Conservation (phyloP, 2,888 invertebrate genomes). For the Volucella bombylans region DNA sequence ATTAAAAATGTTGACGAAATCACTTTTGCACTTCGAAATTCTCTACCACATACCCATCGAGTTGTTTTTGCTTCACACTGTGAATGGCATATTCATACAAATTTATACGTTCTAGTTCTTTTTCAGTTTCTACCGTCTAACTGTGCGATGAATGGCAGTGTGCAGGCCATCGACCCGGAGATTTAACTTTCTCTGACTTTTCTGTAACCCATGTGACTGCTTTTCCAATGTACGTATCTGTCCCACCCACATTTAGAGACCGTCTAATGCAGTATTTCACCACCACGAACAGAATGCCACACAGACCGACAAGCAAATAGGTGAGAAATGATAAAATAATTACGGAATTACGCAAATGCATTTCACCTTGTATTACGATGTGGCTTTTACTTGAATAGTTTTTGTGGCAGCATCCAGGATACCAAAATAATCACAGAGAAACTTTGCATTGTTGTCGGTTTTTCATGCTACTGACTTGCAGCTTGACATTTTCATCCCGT, state of each 20-base stretch:
- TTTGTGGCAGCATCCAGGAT: constrained; percentile 63
- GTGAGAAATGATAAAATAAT: constrained; percentile 72
- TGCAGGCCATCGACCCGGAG: constrained; percentile 39
- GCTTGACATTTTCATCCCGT: constrained; percentile 49
- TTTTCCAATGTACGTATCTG: constrained; percentile 5
- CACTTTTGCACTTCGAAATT: no score
- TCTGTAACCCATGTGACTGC: constrained; percentile 7
- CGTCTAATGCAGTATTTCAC: constrained; percentile 50
- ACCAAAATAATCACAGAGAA: constrained; percentile 66
- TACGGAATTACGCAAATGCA: constrained; percentile 69
- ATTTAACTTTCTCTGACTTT: constrained; percentile 22
- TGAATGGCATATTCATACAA: constrained; percentile 14
- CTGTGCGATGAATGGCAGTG: constrained; percentile 28
- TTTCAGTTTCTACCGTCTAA: background rate
- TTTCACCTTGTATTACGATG: constrained; percentile 66
- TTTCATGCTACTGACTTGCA: constrained; percentile 59
- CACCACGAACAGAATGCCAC: constrained; percentile 27
- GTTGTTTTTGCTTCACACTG: constrained; percentile 33
- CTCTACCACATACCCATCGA: background rate
- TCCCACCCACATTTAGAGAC: background rate
- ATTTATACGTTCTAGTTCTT: constrained; percentile 17
- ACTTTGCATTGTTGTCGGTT: constrained; percentile 65
- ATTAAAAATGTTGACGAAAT: no score
- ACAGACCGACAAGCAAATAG: constrained; percentile 47
- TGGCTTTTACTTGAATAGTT: constrained; percentile 69